Conservation (phyloP, 2,113 vertebrate species). For the Peromyscus leucopus region DNA sequence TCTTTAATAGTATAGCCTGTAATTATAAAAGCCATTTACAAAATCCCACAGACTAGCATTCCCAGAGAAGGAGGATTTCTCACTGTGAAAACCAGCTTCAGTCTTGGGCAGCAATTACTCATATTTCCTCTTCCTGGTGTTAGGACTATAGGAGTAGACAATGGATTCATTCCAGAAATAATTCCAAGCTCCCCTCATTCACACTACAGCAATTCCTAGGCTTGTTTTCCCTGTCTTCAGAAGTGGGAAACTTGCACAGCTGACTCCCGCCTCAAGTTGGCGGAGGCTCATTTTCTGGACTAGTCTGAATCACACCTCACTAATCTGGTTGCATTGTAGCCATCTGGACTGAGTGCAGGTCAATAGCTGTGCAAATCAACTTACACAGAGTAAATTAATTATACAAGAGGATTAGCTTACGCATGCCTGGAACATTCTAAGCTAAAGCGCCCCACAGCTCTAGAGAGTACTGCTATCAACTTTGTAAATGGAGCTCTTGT, state of each 20-base stretch:
- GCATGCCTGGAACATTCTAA: neutral
- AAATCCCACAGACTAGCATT: slow-evolving; percentile 63
- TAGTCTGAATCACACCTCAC: slow-evolving; percentile 48
- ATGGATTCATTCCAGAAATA: slow-evolving; percentile 69
- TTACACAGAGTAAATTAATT: slow-evolving; percentile 55
- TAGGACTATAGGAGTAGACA: slow-evolving; percentile 55
- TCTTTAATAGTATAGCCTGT: slow-evolving; percentile 68
- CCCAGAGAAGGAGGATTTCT: slow-evolving; percentile 67
- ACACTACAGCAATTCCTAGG: slow-evolving; percentile 49
- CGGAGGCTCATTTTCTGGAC: slow-evolving; percentile 53
- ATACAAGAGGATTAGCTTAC: slow-evolving; percentile 9
- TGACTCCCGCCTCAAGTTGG: slow-evolving; percentile 2
- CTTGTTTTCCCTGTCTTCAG: slow-evolving; percentile 55
- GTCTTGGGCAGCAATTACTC: slow-evolving; percentile 63
- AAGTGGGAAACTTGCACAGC: slow-evolving; percentile 42
- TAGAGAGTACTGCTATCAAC: neutral
- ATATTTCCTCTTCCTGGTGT: slow-evolving; percentile 64
- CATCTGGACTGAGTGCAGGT: slow-evolving; percentile 31
- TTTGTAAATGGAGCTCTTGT: neutral
- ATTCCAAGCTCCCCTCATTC: slow-evolving; percentile 59
- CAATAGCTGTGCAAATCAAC: slow-evolving; percentile 32
- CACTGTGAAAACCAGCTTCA: slow-evolving; percentile 58
- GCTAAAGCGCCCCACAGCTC: neutral
- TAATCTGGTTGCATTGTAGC: slow-evolving; percentile 41
- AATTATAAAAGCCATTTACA: slow-evolving; percentile 78